phyloP scores from a whole-genome alignment of 2,113 vertebrate genomes.

The Triplophysa rosa region DNA sequence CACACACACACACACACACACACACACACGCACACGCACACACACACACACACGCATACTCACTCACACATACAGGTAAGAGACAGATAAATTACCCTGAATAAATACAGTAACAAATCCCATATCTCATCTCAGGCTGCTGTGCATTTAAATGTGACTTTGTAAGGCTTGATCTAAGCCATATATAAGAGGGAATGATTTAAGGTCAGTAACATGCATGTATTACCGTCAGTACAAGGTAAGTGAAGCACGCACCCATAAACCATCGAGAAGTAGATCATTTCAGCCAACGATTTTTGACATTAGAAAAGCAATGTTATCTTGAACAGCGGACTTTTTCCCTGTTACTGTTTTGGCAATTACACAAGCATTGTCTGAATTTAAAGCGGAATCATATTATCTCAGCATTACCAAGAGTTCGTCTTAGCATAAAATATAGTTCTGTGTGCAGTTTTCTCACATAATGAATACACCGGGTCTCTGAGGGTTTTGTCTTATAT shows the following conservation, averaged over 20 bases:
- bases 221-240: background rate
- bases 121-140: background rate
- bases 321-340: background rate
- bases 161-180: constrained; percentile 11
- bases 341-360: constrained; percentile 10
- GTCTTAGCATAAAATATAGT: constrained; percentile 30
- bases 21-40: constrained; percentile 19
- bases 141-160: constrained; percentile 23
- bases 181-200: constrained; percentile 1
- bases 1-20: constrained; percentile 3
- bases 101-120: constrained; percentile 39
- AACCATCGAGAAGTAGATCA: background rate
- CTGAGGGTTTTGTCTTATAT: constrained; percentile 22
- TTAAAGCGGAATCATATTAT: constrained; percentile 26
- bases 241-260: background rate
- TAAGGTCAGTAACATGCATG: background rate
- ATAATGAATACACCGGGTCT: constrained; percentile 33
- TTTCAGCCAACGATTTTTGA: background rate
- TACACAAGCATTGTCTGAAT: constrained; percentile 36
- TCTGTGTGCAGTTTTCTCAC: constrained; percentile 31
- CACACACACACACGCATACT: constrained; percentile 26
- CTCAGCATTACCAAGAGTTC: constrained; percentile 35
- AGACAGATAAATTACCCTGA: constrained; percentile 24
- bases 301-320: background rate
- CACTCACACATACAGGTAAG: constrained; percentile 16